Percentiles rank a stretch among this genome's conserved stretches.
Conservation (phyloP, 2,888 invertebrate species). For the Rutpela maculata region DNA sequence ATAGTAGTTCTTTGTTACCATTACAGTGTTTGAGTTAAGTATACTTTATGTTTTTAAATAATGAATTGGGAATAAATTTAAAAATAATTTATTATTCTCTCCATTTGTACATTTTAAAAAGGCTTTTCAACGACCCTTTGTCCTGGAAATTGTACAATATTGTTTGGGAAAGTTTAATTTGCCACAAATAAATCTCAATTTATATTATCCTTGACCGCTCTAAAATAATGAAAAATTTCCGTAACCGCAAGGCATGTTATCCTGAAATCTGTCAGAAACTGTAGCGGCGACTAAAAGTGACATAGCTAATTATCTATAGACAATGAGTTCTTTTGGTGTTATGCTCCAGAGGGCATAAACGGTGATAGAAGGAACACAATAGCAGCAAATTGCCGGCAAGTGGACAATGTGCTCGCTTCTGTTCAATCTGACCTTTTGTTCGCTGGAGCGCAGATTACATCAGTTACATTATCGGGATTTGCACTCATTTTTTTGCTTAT, state of each 20-base stretch:
- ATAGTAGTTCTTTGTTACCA: too few species aligned
- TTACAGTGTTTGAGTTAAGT: too few species aligned
- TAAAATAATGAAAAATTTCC: not conserved
- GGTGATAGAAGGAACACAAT: conserved; percentile 63
- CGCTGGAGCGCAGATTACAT: conserved; percentile 59
- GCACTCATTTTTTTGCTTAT: conserved; percentile 42
- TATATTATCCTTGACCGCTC: conserved; percentile 3
- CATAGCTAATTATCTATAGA: conserved; percentile 61
- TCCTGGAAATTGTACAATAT: not conserved
- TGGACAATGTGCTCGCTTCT: conserved; percentile 63
- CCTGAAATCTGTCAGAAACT: conserved; percentile 8
- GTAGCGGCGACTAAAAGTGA: conserved; percentile 47
- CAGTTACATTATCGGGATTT: conserved; percentile 59
- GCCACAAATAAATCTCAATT: conserved; percentile 3
- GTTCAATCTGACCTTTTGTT: conserved; percentile 63
- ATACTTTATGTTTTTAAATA: too few species aligned
- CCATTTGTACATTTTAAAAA: not conserved
- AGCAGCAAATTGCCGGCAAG: conserved; percentile 64
- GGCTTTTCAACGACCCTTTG: not conserved
- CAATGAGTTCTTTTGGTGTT: conserved; percentile 61
- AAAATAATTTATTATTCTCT: not conserved
- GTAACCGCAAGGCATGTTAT: not conserved
- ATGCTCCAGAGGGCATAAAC: conserved; percentile 59
- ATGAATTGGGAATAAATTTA: not conserved
- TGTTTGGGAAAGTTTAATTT: not conserved